phyloP scores from a whole-genome alignment of 2,888 invertebrate genomes.

The Euclidia mi region DNA sequence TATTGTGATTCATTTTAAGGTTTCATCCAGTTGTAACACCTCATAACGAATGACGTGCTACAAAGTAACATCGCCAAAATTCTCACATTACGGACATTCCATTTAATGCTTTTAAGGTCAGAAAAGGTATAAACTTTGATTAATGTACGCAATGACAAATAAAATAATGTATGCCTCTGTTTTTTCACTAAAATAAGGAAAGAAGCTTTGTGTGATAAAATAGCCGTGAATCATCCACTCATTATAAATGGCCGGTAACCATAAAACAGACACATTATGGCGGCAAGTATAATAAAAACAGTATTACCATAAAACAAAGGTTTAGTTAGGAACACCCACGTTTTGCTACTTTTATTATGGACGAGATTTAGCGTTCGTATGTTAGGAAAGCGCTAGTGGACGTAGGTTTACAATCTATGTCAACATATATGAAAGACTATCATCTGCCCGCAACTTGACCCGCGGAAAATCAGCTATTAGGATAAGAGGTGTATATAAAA shows the following conservation, averaged over 20 bases:
- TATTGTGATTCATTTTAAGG: too few species aligned
- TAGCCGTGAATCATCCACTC: slow-evolving; percentile 42
- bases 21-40: too few species aligned
- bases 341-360: slow-evolving; percentile 67
- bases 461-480: too few species aligned
- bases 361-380: slow-evolving; percentile 27
- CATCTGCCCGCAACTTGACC: too few species aligned
- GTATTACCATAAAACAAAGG: slow-evolving; percentile 77
- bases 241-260: slow-evolving; percentile 40
- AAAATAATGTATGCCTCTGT: slow-evolving; percentile 13
- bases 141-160: slow-evolving; percentile 20
- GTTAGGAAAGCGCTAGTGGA: slow-evolving; percentile 8
- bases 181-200: slow-evolving; percentile 20
- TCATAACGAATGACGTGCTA: too few species aligned
- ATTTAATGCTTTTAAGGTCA: slow-evolving; percentile 7
- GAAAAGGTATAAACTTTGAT: slow-evolving; percentile 20
- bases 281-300: slow-evolving; percentile 72
- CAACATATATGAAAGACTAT: too few species aligned
- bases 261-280: slow-evolving; percentile 59
- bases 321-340: slow-evolving; percentile 74
- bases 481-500: too few species aligned
- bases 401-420: too few species aligned
- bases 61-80: not conserved
- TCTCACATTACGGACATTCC: not conserved
- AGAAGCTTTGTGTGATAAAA: slow-evolving; percentile 27